Evolutionary conservation across 2,797 vertebrate genomes (phyloP), one percentile per base, ranked within the genome.

Genomic region (Lithobates pipiens): DNA sequence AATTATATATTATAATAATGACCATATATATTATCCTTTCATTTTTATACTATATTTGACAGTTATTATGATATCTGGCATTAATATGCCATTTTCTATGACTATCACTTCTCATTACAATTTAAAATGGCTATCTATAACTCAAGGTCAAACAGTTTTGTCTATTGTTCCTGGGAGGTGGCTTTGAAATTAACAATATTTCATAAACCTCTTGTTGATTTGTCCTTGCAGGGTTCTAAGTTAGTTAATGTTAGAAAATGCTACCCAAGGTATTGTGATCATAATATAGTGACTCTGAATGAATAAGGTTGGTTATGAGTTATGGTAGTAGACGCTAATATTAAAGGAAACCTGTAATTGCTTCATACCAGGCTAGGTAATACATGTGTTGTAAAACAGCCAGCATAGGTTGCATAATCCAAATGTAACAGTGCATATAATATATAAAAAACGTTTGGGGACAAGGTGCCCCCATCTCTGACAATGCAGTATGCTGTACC

Each of bases 131-230:
- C 69, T 76, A 54, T 32, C 75, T 77, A 70, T 76, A 23, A 54
- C 54, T 83, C 82, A 83, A 83, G 82, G 82, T 83, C 74, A 77
- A 27, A 57, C 54, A 29, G 65, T 61, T 84, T 68, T 71, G 29
- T 11, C 44, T 50, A n/a, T 71, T 29, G 65, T 65, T 77, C 46
- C 34, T 70, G 18, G 15, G 39, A 69, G 74, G 42, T 71, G 34
- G 82, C 65, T 71, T 77, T 77, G 65, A 57, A 57, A 29, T 44
- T 84, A 57, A 77, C 76, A 76, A 32, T 77, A 70, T 76, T 83
- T 71, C 54, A 77, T 84, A 84, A 84, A 77, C 29, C 65, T 70
- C 21, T 32, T 57, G 42, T 77, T 57, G 69, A 68, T 84, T 46
- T 57, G 67, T 77, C 44, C 27, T 34, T 75, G 73, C 21, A 76